Evolutionary conservation across 2,797 vertebrate genomes (phyloP).

Genomic region (Avahi laniger): DNA sequence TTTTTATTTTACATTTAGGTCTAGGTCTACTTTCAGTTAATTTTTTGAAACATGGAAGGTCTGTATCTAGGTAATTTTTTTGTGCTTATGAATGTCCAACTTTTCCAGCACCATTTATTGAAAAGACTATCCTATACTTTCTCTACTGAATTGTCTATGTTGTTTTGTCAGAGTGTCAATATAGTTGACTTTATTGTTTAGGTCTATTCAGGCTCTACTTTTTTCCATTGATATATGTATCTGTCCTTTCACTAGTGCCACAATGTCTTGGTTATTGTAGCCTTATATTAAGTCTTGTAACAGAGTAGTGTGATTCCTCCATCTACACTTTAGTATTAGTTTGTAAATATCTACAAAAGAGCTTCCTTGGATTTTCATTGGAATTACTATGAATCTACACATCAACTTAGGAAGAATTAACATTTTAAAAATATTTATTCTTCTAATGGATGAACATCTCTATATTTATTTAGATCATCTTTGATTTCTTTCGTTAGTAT

Average conservation of each 20-base stretch:
- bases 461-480: background rate
- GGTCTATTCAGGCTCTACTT: background rate
- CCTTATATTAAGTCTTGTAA: background rate
- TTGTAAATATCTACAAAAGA: background rate
- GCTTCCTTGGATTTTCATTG: background rate
- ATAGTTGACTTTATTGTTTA: background rate
- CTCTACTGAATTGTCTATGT: background rate
- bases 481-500: background rate
- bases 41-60: background rate
- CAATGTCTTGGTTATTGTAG: background rate
- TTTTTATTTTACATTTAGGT: background rate
- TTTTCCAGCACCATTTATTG: background rate
- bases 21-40: background rate
- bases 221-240: background rate
- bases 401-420: background rate
- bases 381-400: background rate
- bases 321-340: background rate
- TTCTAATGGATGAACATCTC: background rate
- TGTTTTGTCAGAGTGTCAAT: background rate
- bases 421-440: background rate
- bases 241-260: background rate
- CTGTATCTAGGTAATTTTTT: background rate
- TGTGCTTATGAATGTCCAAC: too few relatives aligned
- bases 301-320: background rate
- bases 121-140: background rate